phyloP scores from a whole-genome alignment of 2,113 vertebrate genomes.

The Gracilinanus agilis region DNA sequence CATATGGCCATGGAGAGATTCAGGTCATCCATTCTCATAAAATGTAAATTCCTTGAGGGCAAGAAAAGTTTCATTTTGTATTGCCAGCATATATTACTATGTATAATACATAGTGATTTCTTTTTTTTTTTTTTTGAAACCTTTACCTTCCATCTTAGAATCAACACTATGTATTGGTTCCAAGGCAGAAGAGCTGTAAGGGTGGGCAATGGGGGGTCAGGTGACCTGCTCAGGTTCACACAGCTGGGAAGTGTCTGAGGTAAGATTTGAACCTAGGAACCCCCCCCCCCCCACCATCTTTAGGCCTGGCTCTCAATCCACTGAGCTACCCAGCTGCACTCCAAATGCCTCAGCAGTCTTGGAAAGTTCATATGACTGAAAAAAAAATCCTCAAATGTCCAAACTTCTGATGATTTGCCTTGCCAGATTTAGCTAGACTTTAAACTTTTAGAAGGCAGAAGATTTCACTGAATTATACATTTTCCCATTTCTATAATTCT shows the following conservation, averaged over 20 bases:
- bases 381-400: neutral
- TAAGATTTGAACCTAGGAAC: no score
- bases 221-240: no score
- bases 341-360: neutral
- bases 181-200: no score
- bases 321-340: no score
- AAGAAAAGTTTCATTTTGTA: neutral
- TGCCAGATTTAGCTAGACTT: neutral
- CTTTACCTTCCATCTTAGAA: no score
- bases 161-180: no score
- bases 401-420: neutral
- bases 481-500: neutral
- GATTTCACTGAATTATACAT: neutral
- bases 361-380: neutral
- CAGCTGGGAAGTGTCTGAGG: no score
- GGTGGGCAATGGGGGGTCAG: no score
- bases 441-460: neutral
- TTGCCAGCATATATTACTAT: no score
- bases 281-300: no score
- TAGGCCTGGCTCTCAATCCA: no score
- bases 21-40: neutral
- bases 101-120: neutral
- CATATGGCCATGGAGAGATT: neutral
- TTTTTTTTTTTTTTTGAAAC: no score
- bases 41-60: neutral